These are phyloP conservation scores for Scaptomyza reducta DNA, from an alignment of 2,888 invertebrate species.

Conservation along the genomic window DNA sequence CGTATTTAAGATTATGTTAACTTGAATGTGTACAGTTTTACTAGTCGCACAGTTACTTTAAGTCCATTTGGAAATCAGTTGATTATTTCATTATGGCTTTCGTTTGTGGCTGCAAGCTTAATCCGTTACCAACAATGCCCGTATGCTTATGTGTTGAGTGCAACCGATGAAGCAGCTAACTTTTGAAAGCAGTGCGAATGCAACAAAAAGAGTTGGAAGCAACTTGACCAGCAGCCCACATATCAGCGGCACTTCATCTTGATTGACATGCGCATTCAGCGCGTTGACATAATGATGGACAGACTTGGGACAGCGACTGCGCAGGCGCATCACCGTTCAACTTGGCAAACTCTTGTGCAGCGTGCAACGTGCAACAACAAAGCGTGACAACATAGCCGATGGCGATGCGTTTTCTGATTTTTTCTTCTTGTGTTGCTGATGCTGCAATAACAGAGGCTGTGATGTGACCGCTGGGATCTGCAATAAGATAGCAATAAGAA, in stretches of 20 bases:
- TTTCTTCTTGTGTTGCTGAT: not conserved
- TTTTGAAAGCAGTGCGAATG: constrained; percentile 1
- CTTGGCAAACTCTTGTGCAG: constrained; percentile 4
- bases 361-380: constrained; percentile 43
- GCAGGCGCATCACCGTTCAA: constrained; percentile 37
- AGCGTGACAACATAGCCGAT: constrained; percentile 63
- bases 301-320: constrained; percentile 64
- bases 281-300: constrained; percentile 84
- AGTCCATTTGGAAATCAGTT: not conserved
- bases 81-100: constrained; percentile 16
- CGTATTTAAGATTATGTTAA: too few relatives aligned
- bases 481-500: constrained; percentile 27
- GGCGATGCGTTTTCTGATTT: constrained; percentile 57
- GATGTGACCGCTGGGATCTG: constrained; percentile 56
- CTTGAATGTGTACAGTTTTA: not conserved
- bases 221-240: constrained; percentile 49
- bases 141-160: not conserved
- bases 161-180: constrained; percentile 1
- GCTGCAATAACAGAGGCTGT: constrained; percentile 18
- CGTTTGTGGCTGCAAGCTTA: constrained; percentile 1
- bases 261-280: constrained; percentile 84
- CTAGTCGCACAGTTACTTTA: not conserved
- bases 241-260: constrained; percentile 83
- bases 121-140: too few relatives aligned
- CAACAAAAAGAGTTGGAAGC: constrained; percentile 1